phyloP scores from a whole-genome alignment of 2,797 vertebrate species.

The Glossophaga mutica region DNA sequence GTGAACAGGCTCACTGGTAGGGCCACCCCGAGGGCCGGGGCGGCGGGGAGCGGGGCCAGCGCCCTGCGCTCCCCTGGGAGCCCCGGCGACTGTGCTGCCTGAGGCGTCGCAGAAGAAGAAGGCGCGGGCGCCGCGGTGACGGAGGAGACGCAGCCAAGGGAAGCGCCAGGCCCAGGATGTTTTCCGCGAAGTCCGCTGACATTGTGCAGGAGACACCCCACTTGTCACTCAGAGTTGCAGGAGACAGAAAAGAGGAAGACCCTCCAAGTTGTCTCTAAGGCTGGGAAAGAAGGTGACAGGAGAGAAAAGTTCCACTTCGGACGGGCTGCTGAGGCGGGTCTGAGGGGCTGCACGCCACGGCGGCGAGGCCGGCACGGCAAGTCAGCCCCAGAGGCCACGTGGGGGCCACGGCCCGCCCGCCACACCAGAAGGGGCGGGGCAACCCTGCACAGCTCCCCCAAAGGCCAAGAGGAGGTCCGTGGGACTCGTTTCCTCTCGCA shows the following conservation, averaged over 20 bases:
- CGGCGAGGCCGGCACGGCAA: accelerated
- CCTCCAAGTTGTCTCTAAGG: background rate
- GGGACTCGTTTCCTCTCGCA: too few relatives aligned
- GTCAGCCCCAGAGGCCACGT: background rate
- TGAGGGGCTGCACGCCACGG: background rate
- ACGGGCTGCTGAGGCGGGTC: accelerated
- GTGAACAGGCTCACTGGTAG: background rate
- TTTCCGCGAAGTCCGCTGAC: background rate
- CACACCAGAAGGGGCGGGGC: too few relatives aligned
- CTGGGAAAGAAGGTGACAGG: background rate
- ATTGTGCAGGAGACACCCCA: too few relatives aligned
- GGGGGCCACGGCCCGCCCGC: too few relatives aligned
- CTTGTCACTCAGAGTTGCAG: background rate
- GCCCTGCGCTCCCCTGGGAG: background rate
- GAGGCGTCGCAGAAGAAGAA: background rate
- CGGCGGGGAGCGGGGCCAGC: too few relatives aligned
- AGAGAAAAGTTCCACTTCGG: too few relatives aligned
- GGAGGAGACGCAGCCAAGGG: accelerated
- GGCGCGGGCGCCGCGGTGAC: accelerated
- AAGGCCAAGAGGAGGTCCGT: accelerated
- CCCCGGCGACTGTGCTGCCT: background rate
- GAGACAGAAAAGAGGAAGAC: background rate
- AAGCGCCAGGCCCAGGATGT: background rate
- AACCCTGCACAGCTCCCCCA: accelerated
- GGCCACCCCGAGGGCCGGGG: too few relatives aligned